Base-by-base conservation (phyloP, 37 sponge, comb jelly and placozoan genomes). In the Geodia barretti region DNA sequence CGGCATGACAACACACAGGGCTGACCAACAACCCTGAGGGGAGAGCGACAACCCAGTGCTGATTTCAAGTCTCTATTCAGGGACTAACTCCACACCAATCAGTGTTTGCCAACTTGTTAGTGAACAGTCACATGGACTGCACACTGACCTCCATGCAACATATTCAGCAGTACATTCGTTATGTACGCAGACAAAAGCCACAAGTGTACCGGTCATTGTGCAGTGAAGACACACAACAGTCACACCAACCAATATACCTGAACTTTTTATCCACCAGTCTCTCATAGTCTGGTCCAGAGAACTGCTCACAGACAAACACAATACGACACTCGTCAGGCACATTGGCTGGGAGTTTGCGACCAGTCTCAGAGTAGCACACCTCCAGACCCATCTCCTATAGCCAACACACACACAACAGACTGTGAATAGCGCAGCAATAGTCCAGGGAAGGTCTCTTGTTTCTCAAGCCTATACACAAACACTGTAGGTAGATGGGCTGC, bases 281-380 rank as follows among this genome's bases (percentile, higher is more conserved):
- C 28, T 83, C 60, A 54, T 78, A 95, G 2, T 72, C 88, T 19
- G 79, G 58, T 39, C 94, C 94, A 25, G 74, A 72, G 76, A 95
- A 95, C 64, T 86, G 61, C 41, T 85, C 89, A 74, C 79, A 77
- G 19, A 95, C 88, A 72, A 92, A 95, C 24, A 89, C 91, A 64
- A 92, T 88, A 41, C 81, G 83, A 68, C 88, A 95, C 68, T 92
- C 87, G 39, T 95, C 96, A 1, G 87, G 90, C 2, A 89, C 39
- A 29, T 83, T 17, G 3, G 92, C 88, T 41, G 86, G 87, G 5
- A 95, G 34, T 14, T 61, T 47, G 29, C 40, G 60, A 0, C 89
- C 93, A 74, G 88, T 82, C n/a, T 31, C n/a, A 24, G 93, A 92
- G 43, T 84, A 85, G 64, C 81, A 85, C 42, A 88, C 78, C 61